Conservation (phyloP, 2,113 vertebrate genomes). For the Xerus inauris region DNA sequence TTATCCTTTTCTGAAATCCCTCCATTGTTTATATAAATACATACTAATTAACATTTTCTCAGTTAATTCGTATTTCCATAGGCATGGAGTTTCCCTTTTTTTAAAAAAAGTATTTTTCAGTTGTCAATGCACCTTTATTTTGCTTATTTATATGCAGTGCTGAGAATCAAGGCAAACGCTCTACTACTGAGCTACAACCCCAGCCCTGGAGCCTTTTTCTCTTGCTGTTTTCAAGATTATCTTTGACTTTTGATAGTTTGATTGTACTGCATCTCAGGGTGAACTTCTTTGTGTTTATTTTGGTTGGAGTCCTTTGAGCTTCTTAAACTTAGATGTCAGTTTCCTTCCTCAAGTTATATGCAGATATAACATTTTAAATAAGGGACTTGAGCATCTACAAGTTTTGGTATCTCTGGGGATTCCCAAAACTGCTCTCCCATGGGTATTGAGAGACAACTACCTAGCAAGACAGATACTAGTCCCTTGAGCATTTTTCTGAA, state of each 20-base stretch:
- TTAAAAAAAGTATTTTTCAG: too few species aligned
- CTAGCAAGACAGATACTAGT: neutral
- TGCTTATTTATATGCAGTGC: too few species aligned
- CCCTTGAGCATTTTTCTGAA: neutral
- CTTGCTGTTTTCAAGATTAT: neutral
- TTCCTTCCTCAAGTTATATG: neutral
- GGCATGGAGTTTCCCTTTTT: neutral
- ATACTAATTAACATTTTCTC: neutral
- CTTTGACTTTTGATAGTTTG: slow-evolving; percentile 9
- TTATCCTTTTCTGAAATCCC: neutral
- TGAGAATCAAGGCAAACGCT: too few species aligned
- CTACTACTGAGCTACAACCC: too few species aligned
- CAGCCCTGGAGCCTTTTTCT: too few species aligned
- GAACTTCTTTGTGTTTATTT: neutral
- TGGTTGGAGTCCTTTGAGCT: neutral
- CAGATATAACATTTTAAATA: neutral
- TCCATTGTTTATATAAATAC: neutral
- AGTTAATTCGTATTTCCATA: neutral
- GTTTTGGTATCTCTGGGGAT: neutral
- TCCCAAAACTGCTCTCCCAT: neutral
- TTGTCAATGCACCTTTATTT: too few species aligned
- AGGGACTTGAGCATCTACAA: neutral
- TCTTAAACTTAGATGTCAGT: neutral
- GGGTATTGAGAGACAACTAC: neutral
- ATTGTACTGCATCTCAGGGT: neutral